A percentile compares a stretch with the other conserved stretches of the same genome.
Conservation (phyloP, 2,113 vertebrate genomes). For the Pica pica region DNA sequence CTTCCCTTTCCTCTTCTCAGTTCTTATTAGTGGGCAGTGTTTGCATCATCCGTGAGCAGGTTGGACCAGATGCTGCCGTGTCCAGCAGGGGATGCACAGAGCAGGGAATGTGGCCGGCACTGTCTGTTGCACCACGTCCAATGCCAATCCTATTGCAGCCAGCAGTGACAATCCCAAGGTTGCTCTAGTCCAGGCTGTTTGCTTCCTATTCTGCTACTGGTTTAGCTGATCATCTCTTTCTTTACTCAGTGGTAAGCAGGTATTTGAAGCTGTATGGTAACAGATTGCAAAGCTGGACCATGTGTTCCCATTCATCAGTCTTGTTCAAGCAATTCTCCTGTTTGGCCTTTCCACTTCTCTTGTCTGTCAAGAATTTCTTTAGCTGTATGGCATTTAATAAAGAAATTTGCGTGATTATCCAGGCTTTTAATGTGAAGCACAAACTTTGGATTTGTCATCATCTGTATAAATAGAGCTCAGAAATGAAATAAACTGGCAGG, state of each 20-base stretch:
- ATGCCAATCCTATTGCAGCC: background rate
- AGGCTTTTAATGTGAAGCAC: background rate
- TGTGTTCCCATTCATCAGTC: background rate
- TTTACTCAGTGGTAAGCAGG: conserved; percentile 18
- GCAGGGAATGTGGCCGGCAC: background rate
- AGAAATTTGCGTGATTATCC: background rate
- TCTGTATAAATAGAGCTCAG: background rate
- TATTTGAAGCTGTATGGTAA: conserved; percentile 22
- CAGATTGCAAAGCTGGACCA: background rate
- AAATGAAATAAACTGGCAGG: background rate
- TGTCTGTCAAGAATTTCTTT: background rate
- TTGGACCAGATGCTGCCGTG: background rate
- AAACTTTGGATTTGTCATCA: background rate
- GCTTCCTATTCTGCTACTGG: conserved; percentile 43
- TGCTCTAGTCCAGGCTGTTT: background rate
- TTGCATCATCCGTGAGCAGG: background rate
- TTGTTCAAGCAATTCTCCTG: background rate
- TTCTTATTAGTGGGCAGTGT: background rate
- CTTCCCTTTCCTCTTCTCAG: background rate
- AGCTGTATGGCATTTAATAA: background rate
- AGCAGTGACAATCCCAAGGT: background rate
- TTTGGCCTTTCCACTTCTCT: background rate
- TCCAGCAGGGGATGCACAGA: conserved; percentile 62
- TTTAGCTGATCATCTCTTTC: conserved; percentile 30
- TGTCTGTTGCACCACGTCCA: background rate